These are phyloP conservation scores for Branchinecta sandiegonensis DNA, from an alignment of 2,888 invertebrate genomes.

Conservation along the genomic window DNA sequence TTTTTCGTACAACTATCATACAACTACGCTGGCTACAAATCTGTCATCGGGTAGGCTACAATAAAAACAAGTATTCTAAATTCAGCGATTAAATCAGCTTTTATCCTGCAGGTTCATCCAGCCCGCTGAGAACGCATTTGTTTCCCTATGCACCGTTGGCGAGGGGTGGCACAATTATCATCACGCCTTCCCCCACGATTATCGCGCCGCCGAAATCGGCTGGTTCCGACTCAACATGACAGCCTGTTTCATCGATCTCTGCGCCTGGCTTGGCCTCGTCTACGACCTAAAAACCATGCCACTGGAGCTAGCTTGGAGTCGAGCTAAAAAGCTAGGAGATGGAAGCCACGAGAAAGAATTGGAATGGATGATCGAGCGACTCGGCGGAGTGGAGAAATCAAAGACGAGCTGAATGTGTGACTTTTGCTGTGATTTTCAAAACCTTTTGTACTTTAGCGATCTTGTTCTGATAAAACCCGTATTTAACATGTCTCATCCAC, in stretches of 20 bases:
- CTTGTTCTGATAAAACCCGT: no score
- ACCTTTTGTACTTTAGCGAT: no score
- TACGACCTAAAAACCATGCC: constrained; percentile 67
- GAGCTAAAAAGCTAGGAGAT: constrained; percentile 58
- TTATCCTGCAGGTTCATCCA: constrained; percentile 26
- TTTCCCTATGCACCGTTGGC: constrained; percentile 46
- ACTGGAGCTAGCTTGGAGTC: constrained; percentile 49
- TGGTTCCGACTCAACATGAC: constrained; percentile 55
- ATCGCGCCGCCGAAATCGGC: constrained; percentile 75
- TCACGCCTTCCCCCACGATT: constrained; percentile 85
- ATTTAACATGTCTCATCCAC: no score
- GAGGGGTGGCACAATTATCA: constrained; percentile 93
- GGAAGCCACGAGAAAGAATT: constrained; percentile 39
- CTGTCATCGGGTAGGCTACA: no score
- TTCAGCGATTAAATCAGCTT: background rate
- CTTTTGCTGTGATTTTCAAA: no score
- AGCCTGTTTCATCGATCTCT: constrained; percentile 60
- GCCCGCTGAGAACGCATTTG: constrained; percentile 30
- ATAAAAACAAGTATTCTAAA: no score
- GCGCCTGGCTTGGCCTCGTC: constrained; percentile 68
- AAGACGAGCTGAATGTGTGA: no score
- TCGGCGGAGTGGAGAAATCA: background rate
- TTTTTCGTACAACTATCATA: no score
- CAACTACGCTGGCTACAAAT: no score
- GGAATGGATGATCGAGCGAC: background rate